Evolutionary conservation across 2,888 invertebrate genomes (phyloP).

Genomic region (Platynereis dumerilii): DNA sequence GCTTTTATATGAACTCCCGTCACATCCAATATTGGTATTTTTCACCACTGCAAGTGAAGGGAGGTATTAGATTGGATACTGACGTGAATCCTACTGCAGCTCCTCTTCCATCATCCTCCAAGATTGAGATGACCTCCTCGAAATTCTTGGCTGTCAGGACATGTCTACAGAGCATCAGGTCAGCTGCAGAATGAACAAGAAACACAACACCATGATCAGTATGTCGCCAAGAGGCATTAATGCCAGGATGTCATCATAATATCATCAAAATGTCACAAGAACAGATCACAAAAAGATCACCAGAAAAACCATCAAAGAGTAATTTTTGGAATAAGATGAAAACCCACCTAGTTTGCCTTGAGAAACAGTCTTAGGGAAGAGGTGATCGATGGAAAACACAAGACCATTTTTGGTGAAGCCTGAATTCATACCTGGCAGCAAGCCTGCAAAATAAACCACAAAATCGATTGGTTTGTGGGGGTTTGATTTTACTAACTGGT

Average conservation of each 20-base stretch:
- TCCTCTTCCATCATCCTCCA: slow-evolving; percentile 5
- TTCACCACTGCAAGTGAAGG: no score
- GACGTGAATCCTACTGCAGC: slow-evolving; percentile 4
- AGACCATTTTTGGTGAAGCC: slow-evolving; percentile 6
- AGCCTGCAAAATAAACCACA: background rate
- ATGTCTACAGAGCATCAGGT: slow-evolving; percentile 1
- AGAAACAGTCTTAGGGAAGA: slow-evolving; percentile 1
- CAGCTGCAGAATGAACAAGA: background rate
- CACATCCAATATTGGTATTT: no score
- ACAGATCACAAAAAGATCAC: no score
- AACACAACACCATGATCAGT: background rate
- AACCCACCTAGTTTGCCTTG: background rate
- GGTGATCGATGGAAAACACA: background rate
- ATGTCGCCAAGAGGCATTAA: no score
- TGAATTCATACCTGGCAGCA: slow-evolving; percentile 6
- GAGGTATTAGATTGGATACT: background rate
- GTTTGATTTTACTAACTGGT: no score
- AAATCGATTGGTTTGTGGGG: no score
- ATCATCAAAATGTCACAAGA: no score
- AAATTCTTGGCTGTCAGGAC: slow-evolving; percentile 2
- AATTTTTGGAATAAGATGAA: no score
- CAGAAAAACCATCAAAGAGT: no score
- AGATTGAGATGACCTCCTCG: background rate
- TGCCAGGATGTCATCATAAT: no score
- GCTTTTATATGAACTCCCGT: no score